Percentiles rank a stretch among this genome's conserved stretches.
These are phyloP conservation scores for Diadophis punctatus DNA, from an alignment of 2,113 vertebrate species.

Conservation along the genomic window DNA sequence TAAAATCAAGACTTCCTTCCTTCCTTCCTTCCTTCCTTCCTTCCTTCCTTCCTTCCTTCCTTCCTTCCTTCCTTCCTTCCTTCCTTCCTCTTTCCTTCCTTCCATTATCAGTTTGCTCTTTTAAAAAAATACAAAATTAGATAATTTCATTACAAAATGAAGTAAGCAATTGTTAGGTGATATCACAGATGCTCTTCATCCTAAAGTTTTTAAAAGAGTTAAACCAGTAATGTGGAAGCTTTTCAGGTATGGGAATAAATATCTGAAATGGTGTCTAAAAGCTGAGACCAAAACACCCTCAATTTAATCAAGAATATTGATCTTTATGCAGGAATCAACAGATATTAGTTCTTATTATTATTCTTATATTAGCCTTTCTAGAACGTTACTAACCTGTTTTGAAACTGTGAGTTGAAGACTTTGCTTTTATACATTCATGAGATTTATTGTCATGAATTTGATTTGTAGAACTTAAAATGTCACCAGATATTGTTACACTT, in stretches of 20 bases:
- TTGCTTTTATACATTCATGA: constrained; percentile 9
- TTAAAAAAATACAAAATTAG: constrained; percentile 38
- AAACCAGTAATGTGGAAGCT: constrained; percentile 29
- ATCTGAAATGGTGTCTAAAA: constrained; percentile 25
- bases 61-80: not conserved
- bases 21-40: constrained; percentile 11
- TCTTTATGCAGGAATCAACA: constrained; percentile 23
- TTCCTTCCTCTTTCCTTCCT: too few species aligned
- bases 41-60: not conserved
- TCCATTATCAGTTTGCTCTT: not conserved
- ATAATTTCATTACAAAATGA: constrained; percentile 31
- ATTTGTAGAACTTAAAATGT: constrained; percentile 24
- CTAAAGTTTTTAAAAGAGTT: constrained; percentile 36
- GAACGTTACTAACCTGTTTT: constrained; percentile 8
- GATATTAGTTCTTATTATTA: not conserved
- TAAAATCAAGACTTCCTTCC: not conserved
- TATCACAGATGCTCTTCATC: constrained; percentile 29
- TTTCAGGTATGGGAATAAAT: constrained; percentile 23
- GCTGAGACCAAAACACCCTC: constrained; percentile 21
- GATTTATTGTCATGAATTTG: constrained; percentile 19
- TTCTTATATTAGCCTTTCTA: too few species aligned
- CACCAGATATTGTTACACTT: constrained; percentile 12
- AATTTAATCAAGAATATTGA: constrained; percentile 26
- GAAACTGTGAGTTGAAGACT: constrained; percentile 34
- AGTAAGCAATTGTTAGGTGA: constrained; percentile 20